Base-by-base conservation (phyloP, 2,888 invertebrate genomes). In the Drosophila parthenogenetica region DNA sequence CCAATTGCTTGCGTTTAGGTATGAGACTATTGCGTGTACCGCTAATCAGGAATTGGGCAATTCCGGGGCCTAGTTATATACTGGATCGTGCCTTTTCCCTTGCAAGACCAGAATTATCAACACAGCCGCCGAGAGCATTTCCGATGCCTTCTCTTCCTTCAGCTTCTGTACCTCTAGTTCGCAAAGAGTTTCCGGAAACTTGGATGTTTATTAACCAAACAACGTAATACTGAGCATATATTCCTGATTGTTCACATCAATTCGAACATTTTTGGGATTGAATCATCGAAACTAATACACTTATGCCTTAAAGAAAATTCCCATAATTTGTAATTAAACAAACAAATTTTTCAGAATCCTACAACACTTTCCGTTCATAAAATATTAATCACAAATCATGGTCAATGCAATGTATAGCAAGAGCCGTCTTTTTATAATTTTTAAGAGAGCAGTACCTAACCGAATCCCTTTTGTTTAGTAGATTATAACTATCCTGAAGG, bases 111-210 rank as follows among this genome's bases (percentile, higher is more conserved):
- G 5, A 11, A 14, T 22, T 5, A 1, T 22, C 8, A 37, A 2
- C 22, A 25, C n/a, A 22, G n/a, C 2, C 14, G 4, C 10, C 2
- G 14, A 4, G 10, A 40, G 22, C 11, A 51, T 8, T 13, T 29
- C 0, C 29, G 2, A 16, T 5, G 16, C 17, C n/a, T 5, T 1
- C 3, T 16, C 16, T 5, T n/a, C n/a, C 16, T 53, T 42, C 17
- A 2, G 17, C 17, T 50, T 46, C 10, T 14, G 22, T 5, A 0
- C 65, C 54, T 10, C 87, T 87, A 83, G 92, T 94, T 69, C 93
- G 95, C 87, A 93, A 93, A 91, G 91, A 93, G 89, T 95, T 95
- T 90, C 94, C 95, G 61, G 95, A 95, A 93, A 95, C 95, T 65
- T 95, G 95, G 95, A 93, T 95, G 81, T 95, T 94, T 94, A 92